Percentiles rank a stretch among this genome's conserved stretches.
Conservation (phyloP, 1,140 invertebrate genomes). For the Brachionus rotundiformis region DNA sequence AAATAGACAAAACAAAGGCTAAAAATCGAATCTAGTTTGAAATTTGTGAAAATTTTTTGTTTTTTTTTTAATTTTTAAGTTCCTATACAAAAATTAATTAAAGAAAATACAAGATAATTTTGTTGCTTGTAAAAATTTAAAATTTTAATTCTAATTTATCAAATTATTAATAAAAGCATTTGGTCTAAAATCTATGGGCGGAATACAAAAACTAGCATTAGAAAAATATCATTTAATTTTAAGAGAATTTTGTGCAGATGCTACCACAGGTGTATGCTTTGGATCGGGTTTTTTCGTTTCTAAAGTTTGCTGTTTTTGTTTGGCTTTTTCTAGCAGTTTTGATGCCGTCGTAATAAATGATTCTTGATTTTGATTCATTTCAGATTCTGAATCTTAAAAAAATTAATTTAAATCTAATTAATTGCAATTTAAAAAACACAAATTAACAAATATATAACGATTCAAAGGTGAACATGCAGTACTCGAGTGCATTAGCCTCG, state of each 20-base stretch:
- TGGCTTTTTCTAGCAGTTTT: slow-evolving; percentile 23
- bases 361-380: slow-evolving; percentile 44
- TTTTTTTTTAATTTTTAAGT: neutral
- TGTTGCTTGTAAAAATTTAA: neutral
- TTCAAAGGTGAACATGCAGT: neutral
- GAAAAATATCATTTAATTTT: slow-evolving; percentile 18
- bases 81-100: neutral
- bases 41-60: neutral
- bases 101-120: too few relatives aligned
- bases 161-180: neutral
- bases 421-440: neutral
- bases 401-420: slow-evolving; percentile 2
- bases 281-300: slow-evolving; percentile 1
- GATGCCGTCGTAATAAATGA: slow-evolving; percentile 47
- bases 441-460: neutral
- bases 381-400: neutral
- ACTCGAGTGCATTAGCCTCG: neutral
- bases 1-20: slow-evolving; percentile 5
- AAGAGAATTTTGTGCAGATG: neutral
- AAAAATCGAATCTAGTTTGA: neutral
- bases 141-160: too few relatives aligned
- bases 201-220: slow-evolving; percentile 12
- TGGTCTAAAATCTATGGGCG: neutral
- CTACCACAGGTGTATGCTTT: neutral
- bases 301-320: slow-evolving; percentile 17